Conservation (phyloP, 1,140 invertebrate species). For the Vollenhovia emeryi region DNA sequence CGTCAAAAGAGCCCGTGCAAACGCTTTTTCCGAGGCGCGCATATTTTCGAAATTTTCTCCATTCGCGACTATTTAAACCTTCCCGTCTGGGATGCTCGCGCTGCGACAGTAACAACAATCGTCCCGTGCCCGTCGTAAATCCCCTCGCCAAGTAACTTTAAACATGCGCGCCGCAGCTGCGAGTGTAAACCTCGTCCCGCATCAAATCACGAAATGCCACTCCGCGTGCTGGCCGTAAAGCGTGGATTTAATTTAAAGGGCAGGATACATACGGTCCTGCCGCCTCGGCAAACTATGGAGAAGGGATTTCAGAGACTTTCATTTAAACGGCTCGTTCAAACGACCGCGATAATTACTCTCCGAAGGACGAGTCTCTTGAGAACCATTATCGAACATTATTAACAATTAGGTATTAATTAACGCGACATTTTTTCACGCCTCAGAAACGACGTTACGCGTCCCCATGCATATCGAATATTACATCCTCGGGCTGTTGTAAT, state of each 20-base stretch:
- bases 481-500: neutral
- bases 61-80: conserved; percentile 53
- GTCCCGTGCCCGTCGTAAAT: conserved; percentile 53
- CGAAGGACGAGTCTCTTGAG: conserved; percentile 20
- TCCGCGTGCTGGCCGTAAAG: conserved; percentile 42
- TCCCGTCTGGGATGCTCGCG: conserved; percentile 20
- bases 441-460: neutral
- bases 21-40: conserved; percentile 18
- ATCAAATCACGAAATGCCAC: conserved; percentile 56
- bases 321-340: conserved; percentile 67
- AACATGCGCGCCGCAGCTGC: conserved; percentile 58
- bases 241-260: conserved; percentile 65
- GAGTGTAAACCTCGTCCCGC: conserved; percentile 52
- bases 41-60: conserved; percentile 43
- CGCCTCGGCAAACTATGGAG: conserved; percentile 13
- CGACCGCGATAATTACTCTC: conserved; percentile 50
- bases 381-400: conserved; percentile 60
- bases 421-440: neutral
- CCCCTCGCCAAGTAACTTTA: conserved; percentile 60
- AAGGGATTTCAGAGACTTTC: conserved; percentile 42
- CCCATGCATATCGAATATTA: neutral
- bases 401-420: conserved; percentile 45
- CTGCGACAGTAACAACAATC: conserved; percentile 58
- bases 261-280: conserved; percentile 35
- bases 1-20: conserved; percentile 17